Percentiles rank a stretch among this genome's conserved stretches.
Conservation (phyloP, 2,888 invertebrate genomes). For the Rhagonycha fulva region DNA sequence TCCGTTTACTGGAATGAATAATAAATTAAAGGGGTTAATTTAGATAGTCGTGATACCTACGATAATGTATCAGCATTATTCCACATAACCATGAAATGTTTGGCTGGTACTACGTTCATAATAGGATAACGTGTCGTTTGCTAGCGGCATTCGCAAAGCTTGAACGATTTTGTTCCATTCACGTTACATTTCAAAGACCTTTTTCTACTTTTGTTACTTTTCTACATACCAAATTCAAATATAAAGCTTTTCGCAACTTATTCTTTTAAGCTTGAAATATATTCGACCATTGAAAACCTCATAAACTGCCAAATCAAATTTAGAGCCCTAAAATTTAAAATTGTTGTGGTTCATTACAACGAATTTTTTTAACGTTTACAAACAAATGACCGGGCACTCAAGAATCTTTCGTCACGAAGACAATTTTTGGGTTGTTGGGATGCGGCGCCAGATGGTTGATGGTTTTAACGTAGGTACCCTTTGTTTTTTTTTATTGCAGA, state of each 20-base stretch:
- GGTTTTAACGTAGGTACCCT: not conserved
- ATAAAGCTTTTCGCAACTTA: not conserved
- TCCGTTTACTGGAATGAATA: conserved; percentile 41
- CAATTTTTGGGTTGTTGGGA: not conserved
- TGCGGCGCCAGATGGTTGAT: not conserved
- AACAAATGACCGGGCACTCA: not conserved
- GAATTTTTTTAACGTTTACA: too few relatives aligned
- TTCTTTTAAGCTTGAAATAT: not conserved
- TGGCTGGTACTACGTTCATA: conserved; percentile 8
- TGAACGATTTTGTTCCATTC: not conserved
- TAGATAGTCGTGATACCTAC: conserved; percentile 32
- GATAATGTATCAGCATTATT: conserved; percentile 29
- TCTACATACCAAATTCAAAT: not conserved
- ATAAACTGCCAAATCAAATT: not conserved
- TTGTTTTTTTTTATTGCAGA: not conserved
- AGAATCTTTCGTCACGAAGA: not conserved
- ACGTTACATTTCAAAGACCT: not conserved
- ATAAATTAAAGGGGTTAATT: conserved; percentile 44
- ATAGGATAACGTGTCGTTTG: conserved; percentile 13
- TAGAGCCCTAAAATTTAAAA: not conserved
- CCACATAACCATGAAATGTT: conserved; percentile 12
- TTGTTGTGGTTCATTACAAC: too few relatives aligned
- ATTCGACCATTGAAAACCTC: not conserved
- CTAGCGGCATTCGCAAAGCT: conserved; percentile 2
- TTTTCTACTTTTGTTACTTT: not conserved